These are phyloP conservation scores for Drosophila heteroneura DNA, from an alignment of 2,888 invertebrate species.

Conservation along the genomic window DNA sequence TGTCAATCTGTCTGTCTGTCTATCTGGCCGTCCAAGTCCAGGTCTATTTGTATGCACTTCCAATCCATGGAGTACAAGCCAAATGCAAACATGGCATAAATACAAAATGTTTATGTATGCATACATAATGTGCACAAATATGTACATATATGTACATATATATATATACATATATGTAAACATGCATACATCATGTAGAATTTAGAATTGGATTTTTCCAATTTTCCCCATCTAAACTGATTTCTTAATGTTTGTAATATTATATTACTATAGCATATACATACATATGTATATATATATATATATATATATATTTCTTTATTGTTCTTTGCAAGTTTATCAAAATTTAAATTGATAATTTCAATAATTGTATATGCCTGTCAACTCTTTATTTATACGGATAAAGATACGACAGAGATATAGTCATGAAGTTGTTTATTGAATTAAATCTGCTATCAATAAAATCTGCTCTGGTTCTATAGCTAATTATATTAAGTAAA, in stretches of 20 bases:
- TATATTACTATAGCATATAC: background rate
- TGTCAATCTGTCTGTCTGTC: constrained; percentile 24
- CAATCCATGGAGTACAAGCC: constrained; percentile 23
- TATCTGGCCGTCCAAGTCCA: constrained; percentile 26
- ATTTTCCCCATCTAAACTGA: background rate
- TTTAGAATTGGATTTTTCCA: background rate
- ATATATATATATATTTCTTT: no score
- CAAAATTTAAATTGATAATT: background rate
- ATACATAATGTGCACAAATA: constrained; percentile 2
- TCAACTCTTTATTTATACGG: no score
- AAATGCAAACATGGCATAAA: constrained; percentile 30
- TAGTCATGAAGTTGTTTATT: background rate
- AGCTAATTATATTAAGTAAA: background rate
- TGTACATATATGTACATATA: background rate
- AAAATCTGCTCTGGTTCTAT: background rate
- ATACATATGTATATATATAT: background rate
- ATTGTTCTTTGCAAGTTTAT: no score
- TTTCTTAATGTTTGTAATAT: background rate
- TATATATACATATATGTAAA: background rate
- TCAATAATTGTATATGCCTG: background rate
- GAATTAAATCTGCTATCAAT: background rate
- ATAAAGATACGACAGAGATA: no score
- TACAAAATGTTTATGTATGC: constrained; percentile 10
- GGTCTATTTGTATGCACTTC: constrained; percentile 46
- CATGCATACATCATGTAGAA: background rate